A percentile compares a stretch with the other conserved stretches of the same genome.
Evolutionary conservation across 1,140 invertebrate species (phyloP).

Genomic region (Scaptomyza graminum): DNA sequence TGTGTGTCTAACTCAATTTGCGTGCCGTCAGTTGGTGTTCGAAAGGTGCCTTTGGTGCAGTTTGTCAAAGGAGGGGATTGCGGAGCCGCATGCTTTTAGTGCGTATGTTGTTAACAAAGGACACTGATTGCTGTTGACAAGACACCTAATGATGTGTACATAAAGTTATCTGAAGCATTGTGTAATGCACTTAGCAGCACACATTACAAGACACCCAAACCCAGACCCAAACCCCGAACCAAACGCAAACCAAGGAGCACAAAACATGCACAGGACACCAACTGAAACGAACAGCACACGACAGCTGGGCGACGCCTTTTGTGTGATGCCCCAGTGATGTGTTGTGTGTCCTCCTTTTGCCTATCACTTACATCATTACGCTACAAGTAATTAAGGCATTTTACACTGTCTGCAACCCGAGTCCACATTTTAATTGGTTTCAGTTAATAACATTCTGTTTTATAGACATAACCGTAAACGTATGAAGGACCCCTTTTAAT

Average conservation of each 20-base stretch:
- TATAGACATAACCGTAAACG: background rate
- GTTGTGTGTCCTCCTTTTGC: constrained; percentile 1
- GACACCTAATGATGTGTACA: constrained; percentile 56
- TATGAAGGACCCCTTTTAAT: background rate
- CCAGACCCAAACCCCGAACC: background rate
- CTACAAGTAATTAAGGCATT: constrained; percentile 38
- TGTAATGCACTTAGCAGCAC: constrained; percentile 45
- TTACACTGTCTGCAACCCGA: constrained; percentile 10
- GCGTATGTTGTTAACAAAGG: constrained; percentile 53
- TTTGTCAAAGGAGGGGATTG: background rate
- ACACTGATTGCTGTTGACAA: constrained; percentile 71
- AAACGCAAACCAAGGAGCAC: background rate
- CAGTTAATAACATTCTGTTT: constrained; percentile 16
- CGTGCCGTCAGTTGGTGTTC: constrained; percentile 10
- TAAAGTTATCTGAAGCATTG: constrained; percentile 54
- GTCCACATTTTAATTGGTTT: constrained; percentile 59
- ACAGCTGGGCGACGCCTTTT: constrained; percentile 14
- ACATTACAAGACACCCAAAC: constrained; percentile 14
- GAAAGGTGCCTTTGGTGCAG: background rate
- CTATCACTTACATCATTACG: constrained; percentile 49
- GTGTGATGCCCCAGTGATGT: background rate
- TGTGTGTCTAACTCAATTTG: constrained; percentile 71
- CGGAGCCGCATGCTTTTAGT: constrained; percentile 46
- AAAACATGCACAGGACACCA: background rate
- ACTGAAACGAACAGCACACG: background rate